A percentile compares a stretch with the other conserved stretches of the same genome.
phyloP scores from a whole-genome alignment of 1,140 invertebrate genomes.

The Luehdorfia chinensis region DNA sequence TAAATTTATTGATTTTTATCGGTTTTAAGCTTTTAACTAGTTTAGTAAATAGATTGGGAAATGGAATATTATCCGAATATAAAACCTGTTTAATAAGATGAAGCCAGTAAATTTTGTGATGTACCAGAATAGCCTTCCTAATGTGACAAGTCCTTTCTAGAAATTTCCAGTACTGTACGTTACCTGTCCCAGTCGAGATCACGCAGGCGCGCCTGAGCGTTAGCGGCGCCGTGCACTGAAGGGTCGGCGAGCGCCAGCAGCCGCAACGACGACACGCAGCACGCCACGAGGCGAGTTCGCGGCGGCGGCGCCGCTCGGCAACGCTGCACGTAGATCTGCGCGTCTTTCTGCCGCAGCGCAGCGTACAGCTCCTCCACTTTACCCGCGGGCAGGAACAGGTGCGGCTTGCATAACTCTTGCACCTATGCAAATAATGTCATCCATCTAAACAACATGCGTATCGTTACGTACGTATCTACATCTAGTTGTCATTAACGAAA shows the following conservation, averaged over 20 bases:
- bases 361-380: conserved; percentile 94
- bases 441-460: too few relatives aligned
- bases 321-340: conserved; percentile 95
- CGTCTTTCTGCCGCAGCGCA: conserved; percentile 91
- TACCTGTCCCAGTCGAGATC: conserved; percentile 55
- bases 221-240: conserved; percentile 84
- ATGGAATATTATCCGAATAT: too few relatives aligned
- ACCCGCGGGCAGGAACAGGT: conserved; percentile 88
- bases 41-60: too few relatives aligned
- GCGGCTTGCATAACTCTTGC: conserved; percentile 85
- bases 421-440: conserved; percentile 39
- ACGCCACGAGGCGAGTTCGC: conserved; percentile 79
- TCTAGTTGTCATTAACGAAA: too few relatives aligned
- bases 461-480: too few relatives aligned
- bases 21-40: too few relatives aligned
- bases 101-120: too few relatives aligned
- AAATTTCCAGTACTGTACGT: too few relatives aligned
- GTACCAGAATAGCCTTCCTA: too few relatives aligned
- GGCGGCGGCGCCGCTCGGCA: conserved; percentile 77
- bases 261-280: conserved; percentile 67
- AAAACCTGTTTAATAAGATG: too few relatives aligned
- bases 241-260: conserved; percentile 92
- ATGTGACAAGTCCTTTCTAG: too few relatives aligned
- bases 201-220: conserved; percentile 26
- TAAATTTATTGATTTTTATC: too few relatives aligned